These are phyloP conservation scores for Eupelmus urozonus DNA, from an alignment of 2,888 invertebrate species.

Conservation along the genomic window DNA sequence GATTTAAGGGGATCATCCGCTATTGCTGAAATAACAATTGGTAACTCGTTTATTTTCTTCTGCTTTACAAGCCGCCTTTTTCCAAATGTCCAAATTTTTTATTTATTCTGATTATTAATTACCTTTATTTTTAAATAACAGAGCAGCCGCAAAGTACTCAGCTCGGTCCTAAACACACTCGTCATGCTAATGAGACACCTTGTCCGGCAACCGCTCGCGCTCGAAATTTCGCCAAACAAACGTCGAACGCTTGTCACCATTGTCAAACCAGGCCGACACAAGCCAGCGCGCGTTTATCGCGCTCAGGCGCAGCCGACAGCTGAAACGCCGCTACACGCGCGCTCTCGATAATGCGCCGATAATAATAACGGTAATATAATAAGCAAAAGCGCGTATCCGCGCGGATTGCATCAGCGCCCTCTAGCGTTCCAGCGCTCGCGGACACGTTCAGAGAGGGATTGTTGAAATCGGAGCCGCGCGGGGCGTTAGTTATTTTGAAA, in stretches of 20 bases:
- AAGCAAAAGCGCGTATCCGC: not conserved
- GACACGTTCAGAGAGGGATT: constrained; percentile 1
- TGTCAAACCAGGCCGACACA: not conserved
- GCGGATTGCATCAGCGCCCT: constrained; percentile 1
- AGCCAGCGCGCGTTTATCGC: constrained; percentile 6
- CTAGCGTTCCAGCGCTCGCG: not conserved
- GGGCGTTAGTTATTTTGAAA: not conserved
- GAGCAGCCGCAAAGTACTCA: too few relatives aligned
- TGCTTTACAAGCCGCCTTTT: too few relatives aligned
- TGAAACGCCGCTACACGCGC: not conserved
- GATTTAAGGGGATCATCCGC: too few relatives aligned
- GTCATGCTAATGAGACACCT: constrained; percentile 53
- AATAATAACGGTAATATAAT: constrained; percentile 44
- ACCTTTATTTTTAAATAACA: too few relatives aligned
- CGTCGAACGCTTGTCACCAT: constrained; percentile 3
- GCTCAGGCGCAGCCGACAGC: not conserved
- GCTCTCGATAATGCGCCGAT: constrained; percentile 19
- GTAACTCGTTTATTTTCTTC: too few relatives aligned
- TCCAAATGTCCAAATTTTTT: too few relatives aligned
- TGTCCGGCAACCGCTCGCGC: not conserved
- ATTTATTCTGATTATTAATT: too few relatives aligned
- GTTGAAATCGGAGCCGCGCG: not conserved
- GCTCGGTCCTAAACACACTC: constrained; percentile 32
- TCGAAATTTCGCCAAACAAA: not conserved
- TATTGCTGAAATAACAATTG: too few relatives aligned